phyloP scores from a whole-genome alignment of 2,797 vertebrate species.

The Rallus crepitans region DNA sequence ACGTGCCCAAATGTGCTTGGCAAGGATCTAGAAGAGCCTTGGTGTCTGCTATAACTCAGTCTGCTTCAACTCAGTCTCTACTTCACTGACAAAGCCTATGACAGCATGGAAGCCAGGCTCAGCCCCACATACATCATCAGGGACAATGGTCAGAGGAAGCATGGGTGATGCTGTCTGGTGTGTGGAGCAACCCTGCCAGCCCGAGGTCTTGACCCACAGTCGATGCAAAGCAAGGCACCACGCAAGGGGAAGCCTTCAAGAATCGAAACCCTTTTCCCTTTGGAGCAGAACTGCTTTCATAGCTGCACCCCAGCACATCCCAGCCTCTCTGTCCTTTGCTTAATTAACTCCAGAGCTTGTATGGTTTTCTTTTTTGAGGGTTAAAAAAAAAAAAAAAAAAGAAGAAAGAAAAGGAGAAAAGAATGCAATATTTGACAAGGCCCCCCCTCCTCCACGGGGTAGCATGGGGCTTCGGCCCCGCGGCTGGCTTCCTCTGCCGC shows the following conservation, averaged over 20 bases:
- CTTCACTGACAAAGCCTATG: background rate
- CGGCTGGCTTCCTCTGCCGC: conserved; percentile 6
- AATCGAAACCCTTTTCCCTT: background rate
- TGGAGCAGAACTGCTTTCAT: background rate
- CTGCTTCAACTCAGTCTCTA: background rate
- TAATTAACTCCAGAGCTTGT: conserved; percentile 54
- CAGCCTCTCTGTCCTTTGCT: conserved; percentile 1
- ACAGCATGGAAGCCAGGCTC: background rate
- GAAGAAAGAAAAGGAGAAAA: background rate
- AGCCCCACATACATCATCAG: fast-evolving
- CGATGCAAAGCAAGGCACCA: fast-evolving
- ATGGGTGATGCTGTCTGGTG: background rate
- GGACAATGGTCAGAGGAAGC: background rate
- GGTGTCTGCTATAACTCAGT: background rate
- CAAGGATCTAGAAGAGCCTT: background rate
- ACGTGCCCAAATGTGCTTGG: background rate
- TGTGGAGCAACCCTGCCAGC: background rate
- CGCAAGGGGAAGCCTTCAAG: background rate
- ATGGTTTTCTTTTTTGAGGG: background rate
- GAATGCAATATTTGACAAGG: background rate
- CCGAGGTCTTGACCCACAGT: fast-evolving
- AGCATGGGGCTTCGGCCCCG: background rate
- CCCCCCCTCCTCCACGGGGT: background rate
- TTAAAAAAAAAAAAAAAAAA: too few species aligned
- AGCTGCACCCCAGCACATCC: background rate